Base-by-base conservation (phyloP, 2,888 invertebrate species). In the Sinohyriopsis cumingii region DNA sequence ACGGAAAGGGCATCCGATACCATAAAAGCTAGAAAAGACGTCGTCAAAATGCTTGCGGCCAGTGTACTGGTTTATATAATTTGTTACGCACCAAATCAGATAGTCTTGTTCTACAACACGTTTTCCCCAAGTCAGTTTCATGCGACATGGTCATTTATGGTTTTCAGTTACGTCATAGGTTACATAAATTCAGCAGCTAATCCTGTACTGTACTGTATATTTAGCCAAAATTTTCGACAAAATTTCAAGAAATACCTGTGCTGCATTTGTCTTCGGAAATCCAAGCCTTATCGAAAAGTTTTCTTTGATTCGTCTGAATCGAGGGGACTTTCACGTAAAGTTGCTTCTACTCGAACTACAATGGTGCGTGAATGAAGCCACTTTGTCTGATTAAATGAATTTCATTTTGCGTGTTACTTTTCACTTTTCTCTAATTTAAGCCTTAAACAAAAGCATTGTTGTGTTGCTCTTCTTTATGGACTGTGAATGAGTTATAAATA, bases 1-100 rank as follows among this genome's bases (percentile, higher is more conserved):
- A 82, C 84, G 53, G 84, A 86, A 64, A 81, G 82, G 60, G 79
- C 84, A 22, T 78, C 82, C 7, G 84, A 86, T 20, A 85, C 88
- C 0, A 86, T 89, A 25, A 83, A 82, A 68, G 86, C 89, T 0
- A 76, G 91, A 7, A 87, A 89, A 57, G 89, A 89, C 55, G 91
- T 91, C 33, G 90, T 91, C n/a, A 91, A 91, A 79, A 91, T 91
- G 91, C 81, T 91, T 55, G 87, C 90, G 3, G 89, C 90, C 9
- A 91, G 91, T 78, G 91, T 91, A 59, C 70, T 89, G 62, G 87
- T 91, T 6, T 91, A 91, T 81, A 90, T 91, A 73, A 69, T 91
- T 59, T 91, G 91, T 78, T 91, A 91, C 80, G 90, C 91, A 6
- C 91, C 91, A 0, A 88, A 88, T 9, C 91, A 91, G 79, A 83